Base-by-base conservation (phyloP, 2,888 invertebrate species). In the Drosophila melanocephala region DNA sequence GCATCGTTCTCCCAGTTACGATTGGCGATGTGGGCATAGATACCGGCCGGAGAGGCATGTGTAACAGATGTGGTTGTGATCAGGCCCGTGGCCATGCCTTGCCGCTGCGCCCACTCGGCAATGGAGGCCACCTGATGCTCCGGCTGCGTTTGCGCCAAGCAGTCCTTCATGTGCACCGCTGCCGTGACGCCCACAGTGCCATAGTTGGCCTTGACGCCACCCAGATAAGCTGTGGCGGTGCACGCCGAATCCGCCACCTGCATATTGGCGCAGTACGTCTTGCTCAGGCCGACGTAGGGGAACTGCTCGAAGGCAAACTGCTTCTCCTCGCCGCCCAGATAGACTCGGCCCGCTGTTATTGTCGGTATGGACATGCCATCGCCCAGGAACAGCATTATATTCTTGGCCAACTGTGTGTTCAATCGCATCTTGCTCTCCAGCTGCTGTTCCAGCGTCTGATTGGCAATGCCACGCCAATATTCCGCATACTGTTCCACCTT, bases 351-450 rank as follows among this genome's bases (percentile, higher is more conserved):
- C 0, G 97, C 97, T 0, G 97, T 96, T 57, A 97, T 93, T 0
- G 98, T 98, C 0, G 97, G 95, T 76, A 97, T 95, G 47, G 97
- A 97, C 97, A 98, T 97, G 1, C 98, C 98, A 91, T 98, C 98
- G 10, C 96, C 97, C 70, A 97, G 94, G 92, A 96, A 96, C 92
- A 96, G 93, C 57, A 97, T 95, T 14, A 96, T 93, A 92, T 96
- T 96, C 77, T 94, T 94, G 14, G 95, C 95, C 78, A 92, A 56
- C 64, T 93, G 92, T 53, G 91, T 93, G 79, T 94, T 94, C 7
- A 91, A 70, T 14, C 79, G 75, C 62, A 89, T 71, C 60, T 92
- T 92, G 65, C 84, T 90, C 39, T 90, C 84, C 70, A 93, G 81
- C 64, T 94, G 94, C 58, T 91, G 87, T 14, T 87, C 81, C 42